A percentile compares a stretch with the other conserved stretches of the same genome.
phyloP scores from a whole-genome alignment of 2,888 invertebrate species.

The Acanthosepion pharaonis region DNA sequence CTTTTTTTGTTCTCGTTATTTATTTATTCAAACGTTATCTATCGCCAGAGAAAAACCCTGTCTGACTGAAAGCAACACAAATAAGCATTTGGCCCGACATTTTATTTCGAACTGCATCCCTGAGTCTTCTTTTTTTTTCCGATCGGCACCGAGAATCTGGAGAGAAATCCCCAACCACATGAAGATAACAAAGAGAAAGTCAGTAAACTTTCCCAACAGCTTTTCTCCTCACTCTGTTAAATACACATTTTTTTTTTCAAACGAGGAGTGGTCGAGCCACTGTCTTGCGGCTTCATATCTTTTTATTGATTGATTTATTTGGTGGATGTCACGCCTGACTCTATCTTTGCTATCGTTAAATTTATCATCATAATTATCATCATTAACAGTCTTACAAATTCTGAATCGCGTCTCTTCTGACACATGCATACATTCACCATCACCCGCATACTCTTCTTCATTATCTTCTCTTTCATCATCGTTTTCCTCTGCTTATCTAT shows the following conservation, averaged over 20 bases:
- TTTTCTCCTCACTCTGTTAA: background rate
- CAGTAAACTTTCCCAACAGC: background rate
- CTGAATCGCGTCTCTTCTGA: no score
- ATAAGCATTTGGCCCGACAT: background rate
- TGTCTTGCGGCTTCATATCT: background rate
- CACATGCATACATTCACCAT: no score
- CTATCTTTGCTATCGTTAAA: no score
- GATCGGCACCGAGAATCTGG: background rate
- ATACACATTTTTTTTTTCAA: background rate
- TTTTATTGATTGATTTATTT: no score
- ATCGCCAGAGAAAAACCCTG: background rate
- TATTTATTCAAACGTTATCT: background rate
- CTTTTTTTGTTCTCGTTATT: background rate
- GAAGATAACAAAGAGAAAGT: background rate
- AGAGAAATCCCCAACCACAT: background rate
- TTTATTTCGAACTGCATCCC: background rate
- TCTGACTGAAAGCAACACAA: background rate
- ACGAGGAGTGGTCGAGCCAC: background rate
- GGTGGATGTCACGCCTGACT: no score
- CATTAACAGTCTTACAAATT: no score
- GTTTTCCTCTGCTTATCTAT: no score
- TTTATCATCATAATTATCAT: no score
- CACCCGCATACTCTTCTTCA: no score
- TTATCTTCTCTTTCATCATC: no score
- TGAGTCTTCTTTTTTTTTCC: background rate